These are phyloP conservation scores for Pseudonaja textilis DNA, from an alignment of 2,113 vertebrate species.

Conservation along the genomic window DNA sequence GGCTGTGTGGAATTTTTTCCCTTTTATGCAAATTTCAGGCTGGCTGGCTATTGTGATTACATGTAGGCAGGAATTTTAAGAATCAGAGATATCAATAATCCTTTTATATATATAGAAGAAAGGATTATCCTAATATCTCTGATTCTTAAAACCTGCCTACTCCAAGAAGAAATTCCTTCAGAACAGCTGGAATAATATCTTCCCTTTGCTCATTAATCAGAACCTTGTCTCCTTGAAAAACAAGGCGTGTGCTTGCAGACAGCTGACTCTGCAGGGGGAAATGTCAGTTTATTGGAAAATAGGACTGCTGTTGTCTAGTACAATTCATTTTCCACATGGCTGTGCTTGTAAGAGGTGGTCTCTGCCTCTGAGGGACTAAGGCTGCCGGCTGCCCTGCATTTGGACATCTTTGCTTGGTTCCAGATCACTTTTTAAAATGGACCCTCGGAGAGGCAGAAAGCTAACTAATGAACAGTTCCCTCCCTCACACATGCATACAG, in stretches of 20 bases:
- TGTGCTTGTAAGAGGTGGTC: slow-evolving; percentile 7
- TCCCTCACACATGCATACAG: neutral
- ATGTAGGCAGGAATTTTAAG: no score
- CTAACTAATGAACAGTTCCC: neutral
- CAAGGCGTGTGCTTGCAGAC: neutral
- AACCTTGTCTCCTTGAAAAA: slow-evolving; percentile 17
- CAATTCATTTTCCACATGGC: slow-evolving; percentile 4
- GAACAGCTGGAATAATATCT: slow-evolving; percentile 24
- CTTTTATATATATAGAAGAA: neutral
- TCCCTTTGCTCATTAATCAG: slow-evolving; percentile 11
- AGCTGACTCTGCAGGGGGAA: neutral
- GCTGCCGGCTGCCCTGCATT: neutral
- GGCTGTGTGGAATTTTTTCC: neutral
- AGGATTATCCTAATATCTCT: neutral
- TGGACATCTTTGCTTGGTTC: slow-evolving; percentile 18
- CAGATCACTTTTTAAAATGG: neutral
- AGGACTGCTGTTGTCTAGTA: slow-evolving; percentile 10
- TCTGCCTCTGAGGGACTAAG: slow-evolving; percentile 6
- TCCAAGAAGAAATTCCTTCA: neutral
- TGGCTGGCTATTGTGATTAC: neutral
- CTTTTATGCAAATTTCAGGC: neutral
- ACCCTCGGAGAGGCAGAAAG: neutral
- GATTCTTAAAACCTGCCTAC: neutral
- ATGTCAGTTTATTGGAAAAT: slow-evolving; percentile 19
- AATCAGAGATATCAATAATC: no score